These are phyloP conservation scores for Heloderma charlesbogerti DNA, from an alignment of 2,113 vertebrate genomes.

Conservation along the genomic window DNA sequence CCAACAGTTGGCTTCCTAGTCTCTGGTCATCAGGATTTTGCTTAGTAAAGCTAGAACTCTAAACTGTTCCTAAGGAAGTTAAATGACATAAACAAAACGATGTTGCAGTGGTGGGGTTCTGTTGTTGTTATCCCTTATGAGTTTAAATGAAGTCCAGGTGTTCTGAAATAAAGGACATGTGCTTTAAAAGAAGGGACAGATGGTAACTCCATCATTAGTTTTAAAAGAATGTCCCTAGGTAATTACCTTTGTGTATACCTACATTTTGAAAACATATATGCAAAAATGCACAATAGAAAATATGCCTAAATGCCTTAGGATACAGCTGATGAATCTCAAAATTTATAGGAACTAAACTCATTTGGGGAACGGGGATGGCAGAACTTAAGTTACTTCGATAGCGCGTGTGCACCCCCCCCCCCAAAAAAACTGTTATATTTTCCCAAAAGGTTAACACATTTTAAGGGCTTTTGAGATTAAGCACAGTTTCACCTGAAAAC, in stretches of 20 bases:
- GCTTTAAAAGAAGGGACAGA: neutral
- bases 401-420: too few species aligned
- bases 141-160: neutral
- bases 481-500: slow-evolving; percentile 21
- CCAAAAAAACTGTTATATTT: neutral
- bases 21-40: neutral
- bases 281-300: neutral
- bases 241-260: neutral
- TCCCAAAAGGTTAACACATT: neutral
- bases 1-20: neutral
- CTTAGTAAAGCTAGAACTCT: neutral
- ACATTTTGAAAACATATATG: neutral
- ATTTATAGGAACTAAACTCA: neutral
- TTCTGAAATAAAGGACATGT: neutral
- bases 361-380: neutral
- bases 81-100: neutral
- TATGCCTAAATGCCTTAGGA: neutral
- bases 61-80: neutral
- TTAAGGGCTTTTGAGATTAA: slow-evolving; percentile 35
- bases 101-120: neutral
- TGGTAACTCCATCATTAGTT: neutral
- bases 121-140: neutral
- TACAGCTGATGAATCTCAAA: neutral
- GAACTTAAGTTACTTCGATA: neutral
- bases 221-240: neutral